Percentiles rank a stretch among this genome's conserved stretches.
These are phyloP conservation scores for Drosophila eugracilis DNA, from an alignment of 1,140 invertebrate genomes.

Conservation along the genomic window DNA sequence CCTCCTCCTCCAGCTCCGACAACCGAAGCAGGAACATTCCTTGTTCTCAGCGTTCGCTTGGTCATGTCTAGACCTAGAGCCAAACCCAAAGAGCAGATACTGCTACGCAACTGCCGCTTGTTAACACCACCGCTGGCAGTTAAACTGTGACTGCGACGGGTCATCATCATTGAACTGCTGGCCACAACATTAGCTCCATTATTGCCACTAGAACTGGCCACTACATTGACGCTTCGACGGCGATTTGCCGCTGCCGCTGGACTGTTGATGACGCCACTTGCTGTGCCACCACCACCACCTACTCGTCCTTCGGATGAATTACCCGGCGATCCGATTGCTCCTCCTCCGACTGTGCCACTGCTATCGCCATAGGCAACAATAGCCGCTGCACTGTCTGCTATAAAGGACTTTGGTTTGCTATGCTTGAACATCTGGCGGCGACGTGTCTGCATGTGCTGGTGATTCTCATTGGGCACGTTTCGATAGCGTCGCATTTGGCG, in stretches of 20 bases:
- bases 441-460: constrained; percentile 70
- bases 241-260: constrained; percentile 4
- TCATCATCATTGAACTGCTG: constrained; percentile 47
- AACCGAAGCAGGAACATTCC: constrained; percentile 52
- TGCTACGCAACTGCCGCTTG: constrained; percentile 76
- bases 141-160: constrained; percentile 65
- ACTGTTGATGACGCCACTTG: constrained; percentile 8
- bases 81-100: constrained; percentile 43
- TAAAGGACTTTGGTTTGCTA: constrained; percentile 50
- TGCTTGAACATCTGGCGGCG: constrained; percentile 64
- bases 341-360: not conserved
- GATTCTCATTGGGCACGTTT: constrained; percentile 81
- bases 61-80: constrained; percentile 43
- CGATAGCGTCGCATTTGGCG: constrained; percentile 68
- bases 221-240: constrained; percentile 19
- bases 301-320: constrained; percentile 3
- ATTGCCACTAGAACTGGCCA: constrained; percentile 17
- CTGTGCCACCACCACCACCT: not conserved
- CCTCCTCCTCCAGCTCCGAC: not conserved
- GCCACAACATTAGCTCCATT: not conserved
- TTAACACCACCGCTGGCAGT: constrained; percentile 34
- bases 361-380: constrained; percentile 48
- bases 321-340: not conserved
- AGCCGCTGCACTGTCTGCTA: constrained; percentile 40
- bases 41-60: constrained; percentile 71